A percentile compares a stretch with the other conserved stretches of the same genome.
phyloP scores from a whole-genome alignment of 2,113 vertebrate species.

The Uropsilus gracilis region DNA sequence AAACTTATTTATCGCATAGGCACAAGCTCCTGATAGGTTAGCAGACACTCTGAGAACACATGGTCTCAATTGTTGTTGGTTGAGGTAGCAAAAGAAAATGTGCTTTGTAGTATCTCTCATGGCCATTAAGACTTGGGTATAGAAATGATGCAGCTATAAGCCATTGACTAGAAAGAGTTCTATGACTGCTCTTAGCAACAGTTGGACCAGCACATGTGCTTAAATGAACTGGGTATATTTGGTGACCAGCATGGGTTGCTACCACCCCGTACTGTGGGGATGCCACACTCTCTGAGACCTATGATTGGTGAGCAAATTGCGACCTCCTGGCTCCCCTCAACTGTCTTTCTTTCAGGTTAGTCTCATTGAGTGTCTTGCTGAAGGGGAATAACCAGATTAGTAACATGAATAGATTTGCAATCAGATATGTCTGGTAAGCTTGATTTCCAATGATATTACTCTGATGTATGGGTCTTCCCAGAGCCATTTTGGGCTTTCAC shows the following conservation, averaged over 20 bases:
- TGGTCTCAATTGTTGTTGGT: background rate
- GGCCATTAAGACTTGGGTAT: background rate
- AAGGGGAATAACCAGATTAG: background rate
- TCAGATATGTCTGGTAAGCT: background rate
- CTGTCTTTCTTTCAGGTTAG: background rate
- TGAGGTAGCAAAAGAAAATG: background rate
- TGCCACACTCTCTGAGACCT: too few relatives aligned
- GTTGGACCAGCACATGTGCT: background rate
- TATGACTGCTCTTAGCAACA: background rate
- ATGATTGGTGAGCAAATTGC: background rate
- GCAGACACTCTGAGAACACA: too few relatives aligned
- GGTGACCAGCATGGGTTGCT: too few relatives aligned
- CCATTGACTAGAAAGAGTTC: background rate
- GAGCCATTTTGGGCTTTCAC: background rate
- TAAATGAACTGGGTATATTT: background rate
- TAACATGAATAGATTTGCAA: background rate
- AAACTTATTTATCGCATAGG: background rate
- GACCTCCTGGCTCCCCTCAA: too few relatives aligned
- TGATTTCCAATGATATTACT: background rate
- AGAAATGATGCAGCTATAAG: background rate
- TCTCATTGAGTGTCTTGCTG: background rate
- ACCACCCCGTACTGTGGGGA: background rate
- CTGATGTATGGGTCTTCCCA: background rate
- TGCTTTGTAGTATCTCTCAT: background rate
- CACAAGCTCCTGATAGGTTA: background rate